Percentiles rank a stretch among this genome's conserved stretches.
Conservation (phyloP, 2,113 vertebrate species). For the Sardina pilchardus region DNA sequence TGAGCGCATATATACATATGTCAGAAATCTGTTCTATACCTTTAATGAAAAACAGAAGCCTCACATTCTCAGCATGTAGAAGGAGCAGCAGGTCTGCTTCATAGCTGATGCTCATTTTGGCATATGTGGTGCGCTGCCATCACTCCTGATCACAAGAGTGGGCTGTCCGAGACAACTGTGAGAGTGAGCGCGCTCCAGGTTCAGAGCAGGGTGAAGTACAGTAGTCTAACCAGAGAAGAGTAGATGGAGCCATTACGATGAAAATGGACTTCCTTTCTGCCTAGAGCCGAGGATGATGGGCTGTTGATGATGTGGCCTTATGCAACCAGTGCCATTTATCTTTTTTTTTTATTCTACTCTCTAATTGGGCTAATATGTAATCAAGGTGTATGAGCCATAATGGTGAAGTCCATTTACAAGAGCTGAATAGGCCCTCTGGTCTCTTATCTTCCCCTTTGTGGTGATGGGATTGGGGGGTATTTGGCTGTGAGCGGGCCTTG, state of each 20-base stretch:
- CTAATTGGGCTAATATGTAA: constrained; percentile 40
- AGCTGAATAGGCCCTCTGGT: constrained; percentile 10
- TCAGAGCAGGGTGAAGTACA: constrained; percentile 27
- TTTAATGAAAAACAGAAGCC: too few species aligned
- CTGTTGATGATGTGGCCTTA: not conserved
- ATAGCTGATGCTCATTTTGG: too few species aligned
- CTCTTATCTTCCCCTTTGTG: not conserved
- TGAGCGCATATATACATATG: too few species aligned
- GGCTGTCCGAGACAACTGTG: too few species aligned
- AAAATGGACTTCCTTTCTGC: constrained; percentile 30
- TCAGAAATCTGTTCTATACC: too few species aligned
- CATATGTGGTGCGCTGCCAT: too few species aligned
- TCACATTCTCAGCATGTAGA: too few species aligned
- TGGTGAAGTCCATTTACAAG: constrained; percentile 5
- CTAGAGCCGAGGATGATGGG: not conserved
- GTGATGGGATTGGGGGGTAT: not conserved
- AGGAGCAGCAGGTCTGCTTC: too few species aligned
- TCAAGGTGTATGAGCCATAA: constrained; percentile 28
- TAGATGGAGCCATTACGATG: constrained; percentile 27
- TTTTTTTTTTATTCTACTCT: constrained; percentile 32
- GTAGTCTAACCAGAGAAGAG: constrained; percentile 33
- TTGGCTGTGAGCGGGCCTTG: not conserved
- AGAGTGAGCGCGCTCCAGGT: not conserved
- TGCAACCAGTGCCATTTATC: constrained; percentile 22
- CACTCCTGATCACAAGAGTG: too few species aligned